Evolutionary conservation across 2,797 vertebrate genomes (phyloP).

Genomic region (Danio tinwini): DNA sequence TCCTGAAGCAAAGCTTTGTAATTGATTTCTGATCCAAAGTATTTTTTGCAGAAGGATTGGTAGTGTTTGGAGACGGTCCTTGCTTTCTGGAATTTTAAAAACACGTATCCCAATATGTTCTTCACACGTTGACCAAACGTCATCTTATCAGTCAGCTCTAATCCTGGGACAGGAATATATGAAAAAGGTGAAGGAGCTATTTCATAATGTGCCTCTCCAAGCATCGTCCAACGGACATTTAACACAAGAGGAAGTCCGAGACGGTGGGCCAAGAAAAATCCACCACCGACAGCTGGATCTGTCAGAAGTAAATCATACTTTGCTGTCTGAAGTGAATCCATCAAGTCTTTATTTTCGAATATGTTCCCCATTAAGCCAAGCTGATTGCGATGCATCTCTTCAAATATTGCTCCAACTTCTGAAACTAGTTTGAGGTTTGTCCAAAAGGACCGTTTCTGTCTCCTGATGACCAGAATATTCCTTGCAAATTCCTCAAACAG

Average conservation of each 20-base stretch:
- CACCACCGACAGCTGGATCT: constrained; percentile 58
- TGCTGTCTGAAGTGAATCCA: constrained; percentile 49
- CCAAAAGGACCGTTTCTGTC: constrained; percentile 32
- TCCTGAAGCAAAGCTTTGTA: constrained; percentile 50
- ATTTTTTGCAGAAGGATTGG: constrained; percentile 52
- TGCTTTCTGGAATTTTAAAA: background rate
- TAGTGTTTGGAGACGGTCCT: constrained; percentile 30
- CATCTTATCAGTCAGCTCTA: constrained; percentile 64
- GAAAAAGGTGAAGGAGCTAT: constrained; percentile 64
- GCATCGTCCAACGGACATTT: constrained; percentile 61
- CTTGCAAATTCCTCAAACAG: background rate
- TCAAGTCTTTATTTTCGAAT: constrained; percentile 59
- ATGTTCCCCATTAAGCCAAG: constrained; percentile 41
- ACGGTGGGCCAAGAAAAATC: constrained; percentile 53
- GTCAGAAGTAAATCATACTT: constrained; percentile 62
- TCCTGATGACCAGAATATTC: background rate
- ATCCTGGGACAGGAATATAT: constrained; percentile 53
- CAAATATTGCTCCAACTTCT: background rate
- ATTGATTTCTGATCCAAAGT: constrained; percentile 60
- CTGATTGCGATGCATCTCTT: constrained; percentile 44
- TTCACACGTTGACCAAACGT: constrained; percentile 55
- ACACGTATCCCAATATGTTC: constrained; percentile 50
- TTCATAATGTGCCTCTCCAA: constrained; percentile 57
- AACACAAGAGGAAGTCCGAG: constrained; percentile 61
- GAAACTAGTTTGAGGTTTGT: background rate